Evolutionary conservation across 2,797 vertebrate species (phyloP), one percentile per base, ranked within the genome.

Genomic region (Cirrhinus molitorella): DNA sequence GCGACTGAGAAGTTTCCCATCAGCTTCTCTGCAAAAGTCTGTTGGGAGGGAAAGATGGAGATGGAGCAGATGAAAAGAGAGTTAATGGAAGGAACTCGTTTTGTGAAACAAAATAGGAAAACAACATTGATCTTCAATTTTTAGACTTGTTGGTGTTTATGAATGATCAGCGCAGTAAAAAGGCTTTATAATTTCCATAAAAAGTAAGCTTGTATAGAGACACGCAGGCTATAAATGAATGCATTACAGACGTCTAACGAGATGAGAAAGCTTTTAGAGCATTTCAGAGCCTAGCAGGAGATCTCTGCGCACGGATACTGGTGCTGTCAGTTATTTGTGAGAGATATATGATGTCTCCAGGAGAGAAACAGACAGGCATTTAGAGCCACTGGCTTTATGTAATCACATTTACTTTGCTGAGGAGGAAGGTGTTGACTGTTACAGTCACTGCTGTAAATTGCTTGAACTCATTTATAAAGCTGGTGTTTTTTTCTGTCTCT

Each of bases 21-120:
- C 28, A 97, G 76, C 84, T 95, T 95, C 87, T 98, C 97, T 0
- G 98, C 94, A 95, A 97, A 99, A 0, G 96, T 97, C 98, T 99
- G 89, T 79, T 10, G 89, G 88, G 23, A 88, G 59, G 49, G 25
- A 31, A 23, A 53, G 4, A 63, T 73, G 8, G 21, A 31, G 14
- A 53, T 40, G 12, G 17, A 65, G 47, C 17, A 61, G 40, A 59
- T 43, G 23, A 77, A 77, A 59, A 61, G 8, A 43, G 13, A n/a
- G 7, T 31, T 45, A 45, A 51, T 51, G 45, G 70, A 51, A 28
- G 59, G 5, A 63, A 19, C 43, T 47, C 16, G 21, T 49, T 65
- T 78, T 65, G 40, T 51, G 53, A 70, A 77, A 55, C 51, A 55
- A 83, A 71, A 77, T 21, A 79, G 68, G 13, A 66, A 79, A 79